Evolutionary conservation across 2,113 vertebrate species (phyloP), one percentile per base, ranked within the genome.

Genomic region (Neogobius melanostomus): DNA sequence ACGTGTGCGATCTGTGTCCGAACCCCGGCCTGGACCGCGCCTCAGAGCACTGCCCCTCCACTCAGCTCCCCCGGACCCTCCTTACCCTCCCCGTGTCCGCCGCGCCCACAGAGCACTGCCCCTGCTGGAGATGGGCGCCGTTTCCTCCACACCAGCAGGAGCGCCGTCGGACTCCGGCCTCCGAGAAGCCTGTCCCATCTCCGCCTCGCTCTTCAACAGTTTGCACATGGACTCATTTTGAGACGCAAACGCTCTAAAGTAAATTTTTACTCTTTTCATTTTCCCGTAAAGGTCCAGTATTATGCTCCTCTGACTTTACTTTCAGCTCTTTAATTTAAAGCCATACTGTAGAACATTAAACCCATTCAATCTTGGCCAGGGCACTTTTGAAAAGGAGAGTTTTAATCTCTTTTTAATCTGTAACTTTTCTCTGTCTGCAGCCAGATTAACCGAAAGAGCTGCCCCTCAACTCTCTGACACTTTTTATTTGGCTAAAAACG

Each of bases 1-100:
- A 94, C 82, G 88, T 99, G 46, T 94, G 94, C 0, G 93, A 93
- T 9, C 92, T 99, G 10, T 96, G 93, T 79, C 95, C 97, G 82
- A 93, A 92, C 51, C 93, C 96, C 70, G 94, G 93, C 77, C 89
- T 91, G 11, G 95, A 98, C 72, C 89, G 92, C 0, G 92, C 91
- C 8, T 84, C 94, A 10, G 95, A 93, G 72, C 94, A 92, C 0
- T 95, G 97, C 66, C 95, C 95, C 72, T 89, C 96, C 54, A 3
- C 10, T 77, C 95, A 95, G 67, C 88, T 95, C 61, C 94, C 98
- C 9, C 95, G 77, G 95, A 95, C 83, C 93, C 52, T 94, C 95
- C 0, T 91, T 95, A 11, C 85, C 94, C 72, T 91, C 93, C 71
- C 94, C 0, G 81, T 75, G 89, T 86, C 74, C 81, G 87, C 82